Conservation (phyloP, 2,113 vertebrate genomes). For the Notechis scutatus region DNA sequence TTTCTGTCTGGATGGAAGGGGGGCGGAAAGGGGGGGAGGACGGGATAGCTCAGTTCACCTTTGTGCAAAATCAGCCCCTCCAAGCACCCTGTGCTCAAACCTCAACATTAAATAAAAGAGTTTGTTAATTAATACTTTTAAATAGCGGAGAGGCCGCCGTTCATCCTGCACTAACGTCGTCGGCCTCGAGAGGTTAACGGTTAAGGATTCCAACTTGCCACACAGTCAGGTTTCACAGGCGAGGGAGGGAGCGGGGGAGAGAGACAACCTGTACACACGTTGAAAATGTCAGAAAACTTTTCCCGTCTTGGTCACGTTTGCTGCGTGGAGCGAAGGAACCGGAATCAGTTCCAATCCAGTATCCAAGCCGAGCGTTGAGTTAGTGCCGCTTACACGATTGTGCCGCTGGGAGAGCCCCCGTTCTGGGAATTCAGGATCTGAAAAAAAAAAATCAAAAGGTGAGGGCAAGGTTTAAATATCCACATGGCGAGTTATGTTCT, state of each 20-base stretch:
- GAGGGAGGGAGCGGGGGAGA: not conserved
- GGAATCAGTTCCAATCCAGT: not conserved
- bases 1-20: not conserved
- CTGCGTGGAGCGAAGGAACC: not conserved
- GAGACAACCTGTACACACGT: not conserved
- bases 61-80: conserved; percentile 25
- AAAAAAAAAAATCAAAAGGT: not conserved
- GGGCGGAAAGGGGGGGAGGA: accelerated
- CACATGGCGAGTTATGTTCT: too few relatives aligned
- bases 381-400: conserved; percentile 77
- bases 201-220: not conserved
- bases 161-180: not conserved
- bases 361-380: not conserved
- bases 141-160: not conserved
- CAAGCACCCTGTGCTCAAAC: conserved; percentile 18
- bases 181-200: conserved; percentile 8
- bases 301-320: not conserved
- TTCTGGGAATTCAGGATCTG: conserved; percentile 84
- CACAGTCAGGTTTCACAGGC: not conserved
- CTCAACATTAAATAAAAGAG: not conserved
- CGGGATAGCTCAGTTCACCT: conserved; percentile 1
- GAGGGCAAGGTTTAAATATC: not conserved
- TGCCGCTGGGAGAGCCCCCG: conserved; percentile 85
- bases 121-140: conserved; percentile 1
- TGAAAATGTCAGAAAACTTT: not conserved